These are phyloP conservation scores for Arctopsyche grandis DNA, from an alignment of 1,140 invertebrate species.

Conservation along the genomic window DNA sequence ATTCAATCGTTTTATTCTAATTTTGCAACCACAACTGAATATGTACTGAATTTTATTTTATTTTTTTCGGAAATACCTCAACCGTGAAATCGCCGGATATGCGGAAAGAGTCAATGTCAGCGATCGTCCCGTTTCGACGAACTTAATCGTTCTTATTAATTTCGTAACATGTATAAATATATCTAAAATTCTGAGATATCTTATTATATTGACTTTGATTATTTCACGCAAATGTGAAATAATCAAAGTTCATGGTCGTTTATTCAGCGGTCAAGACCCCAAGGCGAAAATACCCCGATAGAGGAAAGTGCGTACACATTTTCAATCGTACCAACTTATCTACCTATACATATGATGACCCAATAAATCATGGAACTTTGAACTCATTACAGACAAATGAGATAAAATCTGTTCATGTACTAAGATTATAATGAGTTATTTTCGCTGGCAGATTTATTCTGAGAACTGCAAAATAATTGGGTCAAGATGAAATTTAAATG, in stretches of 20 bases:
- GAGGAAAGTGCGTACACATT: too few relatives aligned
- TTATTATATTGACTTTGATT: not conserved
- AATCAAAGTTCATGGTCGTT: not conserved
- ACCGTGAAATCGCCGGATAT: constrained; percentile 13
- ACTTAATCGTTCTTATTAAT: not conserved
- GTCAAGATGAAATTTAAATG: too few relatives aligned
- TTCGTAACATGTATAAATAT: not conserved
- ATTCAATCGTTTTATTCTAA: too few relatives aligned
- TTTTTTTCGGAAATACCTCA: constrained; percentile 15
- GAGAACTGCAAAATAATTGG: too few relatives aligned
- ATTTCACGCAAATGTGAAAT: not conserved
- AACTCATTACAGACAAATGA: too few relatives aligned
- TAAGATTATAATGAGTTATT: too few relatives aligned
- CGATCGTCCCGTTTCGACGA: not conserved
- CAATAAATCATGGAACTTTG: too few relatives aligned
- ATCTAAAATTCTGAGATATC: not conserved
- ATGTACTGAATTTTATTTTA: not conserved
- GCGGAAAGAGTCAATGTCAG: constrained; percentile 20
- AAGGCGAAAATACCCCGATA: too few relatives aligned
- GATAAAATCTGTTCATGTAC: too few relatives aligned
- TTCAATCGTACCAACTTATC: too few relatives aligned
- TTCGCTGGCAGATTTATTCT: too few relatives aligned
- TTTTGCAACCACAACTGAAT: not conserved
- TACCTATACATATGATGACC: too few relatives aligned
- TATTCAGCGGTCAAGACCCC: not conserved